A percentile compares a stretch with the other conserved stretches of the same genome.
These are phyloP conservation scores for Aquatica leii DNA, from an alignment of 2,888 invertebrate genomes.

Conservation along the genomic window DNA sequence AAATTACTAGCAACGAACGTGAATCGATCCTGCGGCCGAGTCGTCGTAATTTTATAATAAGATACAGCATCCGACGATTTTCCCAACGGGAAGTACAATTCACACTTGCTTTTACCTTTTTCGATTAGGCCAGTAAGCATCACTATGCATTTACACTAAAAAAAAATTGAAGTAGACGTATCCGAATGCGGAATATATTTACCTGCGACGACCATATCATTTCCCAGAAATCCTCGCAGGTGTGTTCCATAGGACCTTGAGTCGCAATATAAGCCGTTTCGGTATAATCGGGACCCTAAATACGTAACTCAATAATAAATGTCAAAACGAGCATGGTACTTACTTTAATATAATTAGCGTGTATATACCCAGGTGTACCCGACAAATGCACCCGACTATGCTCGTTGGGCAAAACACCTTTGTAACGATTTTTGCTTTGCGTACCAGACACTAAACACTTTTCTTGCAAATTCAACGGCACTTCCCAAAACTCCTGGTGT, in stretches of 20 bases:
- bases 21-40: conserved; percentile 55
- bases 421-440: conserved; percentile 88
- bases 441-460: conserved; percentile 89
- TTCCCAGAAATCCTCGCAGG: conserved; percentile 89
- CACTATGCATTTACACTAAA: conserved; percentile 69
- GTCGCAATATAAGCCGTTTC: conserved; percentile 89
- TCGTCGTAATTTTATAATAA: conserved; percentile 55
- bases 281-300: conserved; percentile 88
- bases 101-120: conserved; percentile 86
- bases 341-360: conserved; percentile 93
- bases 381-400: conserved; percentile 81
- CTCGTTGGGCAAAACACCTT: conserved; percentile 89
- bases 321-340: too few species aligned
- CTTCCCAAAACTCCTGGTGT: conserved; percentile 93
- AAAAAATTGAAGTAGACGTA: conserved; percentile 21
- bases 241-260: conserved; percentile 90
- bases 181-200: too few species aligned
- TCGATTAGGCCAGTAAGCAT: conserved; percentile 93
- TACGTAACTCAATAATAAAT: too few species aligned
- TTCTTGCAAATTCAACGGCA: conserved; percentile 91
- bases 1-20: conserved; percentile 51
- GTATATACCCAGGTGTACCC: conserved; percentile 82
- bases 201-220: conserved; percentile 71
- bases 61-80: conserved; percentile 48
- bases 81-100: conserved; percentile 81